Evolutionary conservation across 2,113 vertebrate species (phyloP).

Genomic region (Mastomys natalensis): DNA sequence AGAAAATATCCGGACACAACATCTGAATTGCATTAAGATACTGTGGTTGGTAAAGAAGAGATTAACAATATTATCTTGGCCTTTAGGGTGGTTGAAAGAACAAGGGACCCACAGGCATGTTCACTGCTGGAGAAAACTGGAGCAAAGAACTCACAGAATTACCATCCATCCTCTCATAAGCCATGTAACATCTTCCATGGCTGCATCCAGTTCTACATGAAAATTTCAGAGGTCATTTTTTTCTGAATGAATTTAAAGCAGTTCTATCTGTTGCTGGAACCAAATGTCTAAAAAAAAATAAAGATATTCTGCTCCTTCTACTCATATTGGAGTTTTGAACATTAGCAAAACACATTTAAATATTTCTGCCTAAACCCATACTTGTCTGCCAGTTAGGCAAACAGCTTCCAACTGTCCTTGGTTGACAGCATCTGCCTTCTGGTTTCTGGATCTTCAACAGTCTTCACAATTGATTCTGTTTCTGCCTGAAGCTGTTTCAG

Average conservation of each 20-base stretch:
- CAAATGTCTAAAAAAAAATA: slow-evolving; percentile 57
- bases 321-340: neutral
- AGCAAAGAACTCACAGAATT: slow-evolving; percentile 97
- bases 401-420: neutral
- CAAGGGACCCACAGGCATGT: slow-evolving; percentile 98
- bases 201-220: slow-evolving; percentile 98
- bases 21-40: slow-evolving; percentile 98
- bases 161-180: slow-evolving; percentile 98
- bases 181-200: slow-evolving; percentile 97
- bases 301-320: neutral
- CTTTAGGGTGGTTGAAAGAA: slow-evolving; percentile 98
- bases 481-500: neutral
- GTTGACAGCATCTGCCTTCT: neutral
- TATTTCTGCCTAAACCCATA: neutral
- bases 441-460: neutral
- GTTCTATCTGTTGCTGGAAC: slow-evolving; percentile 97
- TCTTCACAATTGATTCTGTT: neutral
- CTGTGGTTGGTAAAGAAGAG: slow-evolving; percentile 98
- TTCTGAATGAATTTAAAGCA: slow-evolving; percentile 97
- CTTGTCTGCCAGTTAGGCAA: neutral
- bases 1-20: slow-evolving; percentile 98
- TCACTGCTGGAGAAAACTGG: slow-evolving; percentile 96
- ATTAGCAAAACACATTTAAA: neutral
- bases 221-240: slow-evolving; percentile 98
- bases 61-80: slow-evolving; percentile 97